Conservation (phyloP, 2,888 invertebrate genomes). For the Drosophila monieri region DNA sequence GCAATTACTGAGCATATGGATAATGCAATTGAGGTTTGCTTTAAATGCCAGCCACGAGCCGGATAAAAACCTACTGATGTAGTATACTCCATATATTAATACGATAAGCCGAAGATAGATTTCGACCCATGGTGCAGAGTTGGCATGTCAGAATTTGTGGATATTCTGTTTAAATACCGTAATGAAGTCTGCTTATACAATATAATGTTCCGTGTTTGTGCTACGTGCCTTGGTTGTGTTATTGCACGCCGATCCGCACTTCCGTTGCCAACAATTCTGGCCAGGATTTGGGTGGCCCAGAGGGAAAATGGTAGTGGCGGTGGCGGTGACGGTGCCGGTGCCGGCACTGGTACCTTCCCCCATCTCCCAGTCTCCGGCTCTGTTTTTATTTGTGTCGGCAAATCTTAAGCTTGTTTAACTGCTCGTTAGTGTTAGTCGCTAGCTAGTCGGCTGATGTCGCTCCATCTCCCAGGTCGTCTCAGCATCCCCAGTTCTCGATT, state of each 20-base stretch:
- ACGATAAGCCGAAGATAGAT: not conserved
- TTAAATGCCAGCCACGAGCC: not conserved
- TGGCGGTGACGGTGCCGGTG: no score
- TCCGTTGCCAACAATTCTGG: slow-evolving; percentile 36
- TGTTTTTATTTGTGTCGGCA: slow-evolving; percentile 74
- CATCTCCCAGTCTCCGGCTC: slow-evolving; percentile 33
- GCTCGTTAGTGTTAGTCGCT: slow-evolving; percentile 76
- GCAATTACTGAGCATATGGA: slow-evolving; percentile 3
- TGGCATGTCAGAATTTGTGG: slow-evolving; percentile 74
- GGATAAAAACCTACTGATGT: not conserved
- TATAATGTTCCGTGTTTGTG: slow-evolving; percentile 83
- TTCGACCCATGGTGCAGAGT: slow-evolving; percentile 43
- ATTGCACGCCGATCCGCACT: slow-evolving; percentile 68
- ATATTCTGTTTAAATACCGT: slow-evolving; percentile 83
- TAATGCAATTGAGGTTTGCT: slow-evolving; percentile 14
- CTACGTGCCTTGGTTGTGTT: slow-evolving; percentile 82
- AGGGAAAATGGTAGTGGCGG: not conserved
- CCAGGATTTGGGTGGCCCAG: slow-evolving; percentile 11
- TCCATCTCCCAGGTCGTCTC: not conserved
- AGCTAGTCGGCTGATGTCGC: slow-evolving; percentile 32
- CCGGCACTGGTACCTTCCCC: no score
- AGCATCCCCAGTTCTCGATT: no score
- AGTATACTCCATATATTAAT: slow-evolving; percentile 1
- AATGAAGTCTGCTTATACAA: slow-evolving; percentile 83
- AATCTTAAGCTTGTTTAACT: slow-evolving; percentile 80